Conservation (phyloP, 2,113 vertebrate species). For the Oryzias melastigma region DNA sequence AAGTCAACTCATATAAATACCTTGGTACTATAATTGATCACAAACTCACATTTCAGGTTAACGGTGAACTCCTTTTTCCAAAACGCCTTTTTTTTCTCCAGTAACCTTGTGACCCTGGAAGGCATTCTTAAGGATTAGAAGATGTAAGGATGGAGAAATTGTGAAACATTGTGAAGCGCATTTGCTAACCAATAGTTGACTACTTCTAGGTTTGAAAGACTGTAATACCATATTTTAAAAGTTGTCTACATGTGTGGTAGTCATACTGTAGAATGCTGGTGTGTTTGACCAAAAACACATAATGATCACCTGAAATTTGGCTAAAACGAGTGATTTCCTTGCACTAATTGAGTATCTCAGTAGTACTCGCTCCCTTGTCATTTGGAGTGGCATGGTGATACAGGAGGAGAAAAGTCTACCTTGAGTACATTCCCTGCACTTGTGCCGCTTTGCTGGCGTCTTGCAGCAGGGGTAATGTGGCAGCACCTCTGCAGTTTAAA, state of each 20-base stretch:
- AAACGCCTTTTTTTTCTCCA: too few relatives aligned
- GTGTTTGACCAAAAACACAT: slow-evolving; percentile 13
- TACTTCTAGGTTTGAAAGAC: slow-evolving; percentile 33
- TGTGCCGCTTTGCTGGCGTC: slow-evolving; percentile 22
- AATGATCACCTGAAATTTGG: neutral
- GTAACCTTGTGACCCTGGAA: too few relatives aligned
- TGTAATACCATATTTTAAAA: neutral
- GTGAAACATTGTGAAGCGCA: slow-evolving; percentile 22
- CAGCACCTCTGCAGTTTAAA: slow-evolving; percentile 60
- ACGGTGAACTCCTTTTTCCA: too few relatives aligned
- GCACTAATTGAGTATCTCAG: too few relatives aligned
- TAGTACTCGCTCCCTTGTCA: neutral
- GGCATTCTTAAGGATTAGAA: too few relatives aligned
- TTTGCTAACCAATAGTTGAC: slow-evolving; percentile 49
- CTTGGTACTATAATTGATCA: too few relatives aligned
- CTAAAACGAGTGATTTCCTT: neutral
- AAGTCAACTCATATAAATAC: too few relatives aligned
- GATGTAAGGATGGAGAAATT: too few relatives aligned
- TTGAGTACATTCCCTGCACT: slow-evolving; percentile 1
- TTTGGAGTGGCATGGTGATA: neutral
- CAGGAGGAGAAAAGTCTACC: slow-evolving; percentile 2
- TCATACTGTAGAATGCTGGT: neutral
- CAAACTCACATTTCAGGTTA: too few relatives aligned
- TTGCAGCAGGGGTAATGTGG: slow-evolving; percentile 43
- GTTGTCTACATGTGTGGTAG: too few relatives aligned